These are phyloP conservation scores for Ranitomeya variabilis DNA, from an alignment of 2,113 vertebrate genomes.

Conservation along the genomic window DNA sequence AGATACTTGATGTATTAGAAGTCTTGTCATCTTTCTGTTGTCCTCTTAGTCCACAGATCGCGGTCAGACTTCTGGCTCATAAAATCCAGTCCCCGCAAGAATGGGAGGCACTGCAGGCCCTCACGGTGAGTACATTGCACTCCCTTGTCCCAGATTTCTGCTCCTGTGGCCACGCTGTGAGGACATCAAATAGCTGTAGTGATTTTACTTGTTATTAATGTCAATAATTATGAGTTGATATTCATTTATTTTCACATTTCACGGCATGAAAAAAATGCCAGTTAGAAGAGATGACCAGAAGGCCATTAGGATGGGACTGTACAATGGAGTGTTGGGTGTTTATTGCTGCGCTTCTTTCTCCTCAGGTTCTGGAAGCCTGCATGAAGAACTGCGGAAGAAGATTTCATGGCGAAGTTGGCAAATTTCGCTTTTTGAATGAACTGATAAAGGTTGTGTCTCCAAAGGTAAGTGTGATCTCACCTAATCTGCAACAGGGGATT, in stretches of 20 bases:
- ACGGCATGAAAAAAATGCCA: not conserved
- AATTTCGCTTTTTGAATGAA: conserved; percentile 95
- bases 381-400: conserved; percentile 95
- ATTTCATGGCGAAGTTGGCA: conserved; percentile 93
- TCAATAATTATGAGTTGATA: too few relatives aligned
- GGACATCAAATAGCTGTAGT: too few relatives aligned
- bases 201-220: too few relatives aligned
- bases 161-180: not conserved
- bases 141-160: not conserved
- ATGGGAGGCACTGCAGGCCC: conserved; percentile 91
- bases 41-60: conserved; percentile 87
- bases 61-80: conserved; percentile 87
- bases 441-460: conserved; percentile 95
- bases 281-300: too few relatives aligned
- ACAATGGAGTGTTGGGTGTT: not conserved
- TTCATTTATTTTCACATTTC: too few relatives aligned
- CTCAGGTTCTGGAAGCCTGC: conserved; percentile 90
- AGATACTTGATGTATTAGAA: not conserved
- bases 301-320: not conserved
- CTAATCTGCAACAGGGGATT: not conserved
- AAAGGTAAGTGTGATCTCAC: conserved; percentile 78
- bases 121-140: conserved; percentile 78
- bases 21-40: not conserved
- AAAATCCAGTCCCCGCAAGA: conserved; percentile 97
- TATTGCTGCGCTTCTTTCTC: conserved; percentile 47